These are phyloP conservation scores for Microcaecilia unicolor DNA, from an alignment of 2,797 vertebrate species.

Conservation along the genomic window DNA sequence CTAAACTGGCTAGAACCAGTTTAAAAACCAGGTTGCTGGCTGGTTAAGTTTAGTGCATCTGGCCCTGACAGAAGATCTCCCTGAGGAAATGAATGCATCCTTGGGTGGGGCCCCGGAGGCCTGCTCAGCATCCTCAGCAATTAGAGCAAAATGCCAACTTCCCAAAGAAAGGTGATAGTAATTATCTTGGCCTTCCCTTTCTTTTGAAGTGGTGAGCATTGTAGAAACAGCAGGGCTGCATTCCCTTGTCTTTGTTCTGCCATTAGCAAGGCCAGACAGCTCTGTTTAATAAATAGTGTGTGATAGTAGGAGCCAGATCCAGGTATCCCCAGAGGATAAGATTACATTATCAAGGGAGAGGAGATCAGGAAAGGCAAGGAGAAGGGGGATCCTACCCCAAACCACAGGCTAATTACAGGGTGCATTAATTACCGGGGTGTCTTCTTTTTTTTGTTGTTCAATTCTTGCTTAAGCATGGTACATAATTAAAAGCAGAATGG, in stretches of 20 bases:
- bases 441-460: slow-evolving; percentile 31
- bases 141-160: slow-evolving; percentile 5
- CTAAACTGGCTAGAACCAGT: too few relatives aligned
- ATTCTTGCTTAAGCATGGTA: slow-evolving; percentile 32
- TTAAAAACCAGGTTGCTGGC: too few relatives aligned
- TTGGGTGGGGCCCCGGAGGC: too few relatives aligned
- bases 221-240: slow-evolving; percentile 23
- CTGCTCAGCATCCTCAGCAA: too few relatives aligned
- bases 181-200: slow-evolving; percentile 17
- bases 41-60: too few relatives aligned
- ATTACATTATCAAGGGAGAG: slow-evolving; percentile 44
- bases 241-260: slow-evolving; percentile 45
- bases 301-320: slow-evolving; percentile 43
- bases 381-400: slow-evolving; percentile 22
- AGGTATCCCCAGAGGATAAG: slow-evolving; percentile 46
- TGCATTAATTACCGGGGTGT: slow-evolving; percentile 42
- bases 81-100: too few relatives aligned
- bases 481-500: slow-evolving; percentile 38
- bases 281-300: slow-evolving; percentile 44
- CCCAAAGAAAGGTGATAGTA: slow-evolving; percentile 9
- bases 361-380: slow-evolving; percentile 13
- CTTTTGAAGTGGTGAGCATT: slow-evolving; percentile 51
- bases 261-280: slow-evolving; percentile 38
- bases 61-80: too few relatives aligned
- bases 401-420: slow-evolving; percentile 48